Evolutionary conservation across 2,797 vertebrate species (phyloP), one percentile per base, ranked within the genome.

Genomic region (Labeo calbasu): DNA sequence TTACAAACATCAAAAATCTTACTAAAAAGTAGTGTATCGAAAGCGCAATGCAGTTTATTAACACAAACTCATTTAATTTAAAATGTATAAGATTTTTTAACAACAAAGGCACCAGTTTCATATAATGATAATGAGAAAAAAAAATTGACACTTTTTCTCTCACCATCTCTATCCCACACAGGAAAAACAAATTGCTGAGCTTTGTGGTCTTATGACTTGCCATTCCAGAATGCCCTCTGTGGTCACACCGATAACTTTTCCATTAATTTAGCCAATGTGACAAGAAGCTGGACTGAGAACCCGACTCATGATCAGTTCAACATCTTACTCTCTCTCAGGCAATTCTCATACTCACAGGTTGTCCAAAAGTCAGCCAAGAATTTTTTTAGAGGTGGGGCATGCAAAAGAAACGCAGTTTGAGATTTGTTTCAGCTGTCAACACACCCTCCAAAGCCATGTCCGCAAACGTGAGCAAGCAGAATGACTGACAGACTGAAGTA

Each of bases 231-330:
- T 79, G 19, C 46, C 43, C 61, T 50, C 43, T 53, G 48, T 63
- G 40, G 14, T 43, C 36, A 25, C 32, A 63, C n/a, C 3, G 5
- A 59, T 71, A 28, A 23, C 1, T 32, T 82, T 71, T 79, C 73
- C 21, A 57, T 81, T 76, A 1, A 77, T 48, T 87, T 71, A 84
- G 13, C 69, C 25, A 23, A 77, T 25, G 61, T 84, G 84, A 89
- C 43, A 19, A 78, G 59, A 65, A 65, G 43, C 12, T 50, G 43
- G 43, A 46, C 10, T 48, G 76, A 63, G 36, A 59, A 43, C 53
- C 53, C 13, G 23, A 43, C 13, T 17, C 2, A 23, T 43, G 21
- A 77, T 14, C 63, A 65, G 6, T 53, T 13, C 51, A 55, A 55
- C 14, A 4, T 7, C 10, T 13, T 19, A 4, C 3, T n/a, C 48